A percentile compares a stretch with the other conserved stretches of the same genome.
phyloP scores from a whole-genome alignment of 2,888 invertebrate genomes.

The Polydrusus tereticollis region DNA sequence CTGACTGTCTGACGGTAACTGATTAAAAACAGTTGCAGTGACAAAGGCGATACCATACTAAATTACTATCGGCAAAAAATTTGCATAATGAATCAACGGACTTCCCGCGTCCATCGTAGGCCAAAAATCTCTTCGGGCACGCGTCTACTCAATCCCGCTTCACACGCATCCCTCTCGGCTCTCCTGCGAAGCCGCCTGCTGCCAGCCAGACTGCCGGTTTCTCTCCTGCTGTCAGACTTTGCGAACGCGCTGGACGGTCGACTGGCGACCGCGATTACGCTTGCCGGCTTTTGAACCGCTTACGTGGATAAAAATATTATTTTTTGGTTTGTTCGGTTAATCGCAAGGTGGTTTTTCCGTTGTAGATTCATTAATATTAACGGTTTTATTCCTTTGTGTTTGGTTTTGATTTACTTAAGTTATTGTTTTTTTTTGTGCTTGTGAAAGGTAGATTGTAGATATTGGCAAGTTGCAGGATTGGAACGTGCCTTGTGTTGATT shows the following conservation, averaged over 20 bases:
- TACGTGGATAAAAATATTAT: constrained; percentile 14
- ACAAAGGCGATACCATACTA: not conserved
- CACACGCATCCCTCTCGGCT: constrained; percentile 32
- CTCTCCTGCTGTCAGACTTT: constrained; percentile 32
- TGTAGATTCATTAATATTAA: not conserved
- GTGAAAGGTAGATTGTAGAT: constrained; percentile 18
- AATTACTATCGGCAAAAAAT: not conserved
- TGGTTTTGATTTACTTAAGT: constrained; percentile 2
- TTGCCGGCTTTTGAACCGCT: constrained; percentile 21
- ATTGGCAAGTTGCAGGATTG: constrained; percentile 10
- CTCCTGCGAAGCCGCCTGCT: constrained; percentile 21
- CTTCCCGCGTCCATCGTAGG: constrained; percentile 12
- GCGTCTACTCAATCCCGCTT: constrained; percentile 18
- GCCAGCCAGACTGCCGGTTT: constrained; percentile 30
- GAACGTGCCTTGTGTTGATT: constrained; percentile 5
- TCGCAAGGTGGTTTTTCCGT: constrained; percentile 28
- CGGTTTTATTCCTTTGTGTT: constrained; percentile 6
- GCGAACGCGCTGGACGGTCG: constrained; percentile 8
- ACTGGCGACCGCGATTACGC: constrained; percentile 2
- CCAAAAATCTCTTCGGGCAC: constrained; percentile 28
- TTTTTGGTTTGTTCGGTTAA: not conserved
- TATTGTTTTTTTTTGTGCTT: constrained; percentile 17
- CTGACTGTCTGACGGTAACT: no score
- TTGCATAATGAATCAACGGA: constrained; percentile 15
- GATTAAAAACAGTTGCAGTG: not conserved